Base-by-base conservation (phyloP, 1,140 invertebrate species). In the Drosophila pectinifera region DNA sequence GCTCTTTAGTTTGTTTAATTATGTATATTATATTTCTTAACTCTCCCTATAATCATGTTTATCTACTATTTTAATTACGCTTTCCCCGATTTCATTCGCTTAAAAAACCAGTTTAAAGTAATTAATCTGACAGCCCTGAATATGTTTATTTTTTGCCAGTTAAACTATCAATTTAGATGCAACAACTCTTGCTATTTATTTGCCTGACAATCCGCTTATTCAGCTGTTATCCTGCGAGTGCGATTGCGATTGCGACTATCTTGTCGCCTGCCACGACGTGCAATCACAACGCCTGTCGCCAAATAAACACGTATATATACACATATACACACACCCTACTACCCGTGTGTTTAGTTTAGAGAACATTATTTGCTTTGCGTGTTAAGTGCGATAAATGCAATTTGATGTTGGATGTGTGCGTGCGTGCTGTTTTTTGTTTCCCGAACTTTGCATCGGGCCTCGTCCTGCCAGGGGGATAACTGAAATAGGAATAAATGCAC, bases 331-430 rank as follows among this genome's bases (percentile, higher is more conserved):
- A 43, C 68, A 73, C 22, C 53, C n/a, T 11, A 31, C n/a, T 41
- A 36, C 7, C 14, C 42, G 34, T 65, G 45, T 39, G 38, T 58
- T 54, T 24, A 43, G 45, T 43, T 63, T 34, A 26, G 36, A 36
- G 28, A n/a, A 63, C 67, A 45, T 65, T 85, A 80, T 84, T 85
- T 86, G 74, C 64, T 61, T 79, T 82, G 82, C 83, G 78, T 86
- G 82, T 73, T 82, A 82, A 79, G 65, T 82, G 78, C 78, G 82
- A 86, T 86, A 86, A 86, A 88, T 88, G 75, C 74, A 67, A 81
- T 86, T 88, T 78, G 74, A 86, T 86, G 83, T 68, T 76, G 51
- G 45, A 59, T 51, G 64, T 75, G 38, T 83, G 48, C 11, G 46
- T 31, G 26, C 13, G 14, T 5, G 13, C 8, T 6, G 18, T 22